Conservation (phyloP, 1,140 invertebrate species). For the Polypedilum vanderplanki region DNA sequence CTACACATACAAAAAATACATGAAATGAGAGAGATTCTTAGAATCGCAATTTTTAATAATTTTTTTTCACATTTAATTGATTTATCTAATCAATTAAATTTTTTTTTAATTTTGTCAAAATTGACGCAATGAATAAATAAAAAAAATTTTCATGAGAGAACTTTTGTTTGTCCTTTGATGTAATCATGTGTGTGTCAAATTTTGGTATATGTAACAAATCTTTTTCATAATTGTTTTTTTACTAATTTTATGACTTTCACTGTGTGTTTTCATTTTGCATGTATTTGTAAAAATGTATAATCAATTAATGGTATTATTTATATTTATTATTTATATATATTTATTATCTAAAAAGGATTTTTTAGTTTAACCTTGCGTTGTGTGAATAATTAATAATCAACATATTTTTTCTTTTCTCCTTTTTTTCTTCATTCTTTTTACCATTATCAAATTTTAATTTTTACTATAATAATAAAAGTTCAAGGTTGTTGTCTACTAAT, state of each 20-base stretch:
- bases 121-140: too few species aligned
- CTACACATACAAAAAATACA: too few species aligned
- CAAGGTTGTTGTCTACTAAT: slow-evolving; percentile 55
- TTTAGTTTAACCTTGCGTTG: slow-evolving; percentile 9
- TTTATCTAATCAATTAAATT: too few species aligned
- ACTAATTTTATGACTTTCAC: neutral
- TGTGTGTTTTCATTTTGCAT: neutral
- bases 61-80: too few species aligned
- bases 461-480: neutral
- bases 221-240: too few species aligned
- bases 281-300: slow-evolving; percentile 14
- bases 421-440: too few species aligned
- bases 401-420: neutral
- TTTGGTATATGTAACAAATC: slow-evolving; percentile 6
- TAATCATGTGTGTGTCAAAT: neutral
- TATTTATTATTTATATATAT: neutral
- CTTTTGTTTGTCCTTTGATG: too few species aligned
- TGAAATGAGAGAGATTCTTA: too few species aligned
- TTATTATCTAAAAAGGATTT: neutral
- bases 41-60: too few species aligned
- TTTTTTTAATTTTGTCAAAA: too few species aligned
- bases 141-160: too few species aligned
- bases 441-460: too few species aligned
- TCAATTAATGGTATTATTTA: slow-evolving; percentile 15
- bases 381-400: slow-evolving; percentile 14